These are phyloP conservation scores for Micronisus gabar DNA, from an alignment of 2,113 vertebrate genomes.

Conservation along the genomic window DNA sequence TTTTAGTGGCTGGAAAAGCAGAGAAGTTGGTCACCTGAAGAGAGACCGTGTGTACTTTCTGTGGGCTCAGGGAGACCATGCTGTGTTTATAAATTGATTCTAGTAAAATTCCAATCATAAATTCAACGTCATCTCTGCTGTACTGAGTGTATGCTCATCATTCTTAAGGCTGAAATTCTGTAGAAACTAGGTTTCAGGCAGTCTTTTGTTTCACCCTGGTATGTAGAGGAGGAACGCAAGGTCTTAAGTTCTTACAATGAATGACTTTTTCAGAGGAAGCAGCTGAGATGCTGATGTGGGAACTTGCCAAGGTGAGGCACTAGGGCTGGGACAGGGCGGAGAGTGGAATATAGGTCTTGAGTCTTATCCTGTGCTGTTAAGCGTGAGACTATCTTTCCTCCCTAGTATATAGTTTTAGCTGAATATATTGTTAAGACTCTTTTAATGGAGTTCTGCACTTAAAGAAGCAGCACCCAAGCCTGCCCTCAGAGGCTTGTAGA, in stretches of 20 bases:
- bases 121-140: background rate
- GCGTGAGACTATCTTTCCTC: background rate
- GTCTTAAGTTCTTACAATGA: fast-evolving
- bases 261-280: background rate
- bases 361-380: background rate
- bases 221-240: fast-evolving
- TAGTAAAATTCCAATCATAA: background rate
- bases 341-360: background rate
- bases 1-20: background rate
- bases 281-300: background rate
- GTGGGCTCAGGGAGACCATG: background rate
- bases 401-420: fast-evolving
- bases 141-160: fast-evolving
- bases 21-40: background rate
- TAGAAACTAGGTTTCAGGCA: background rate
- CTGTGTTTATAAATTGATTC: background rate
- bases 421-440: background rate
- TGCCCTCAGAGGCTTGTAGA: constrained; percentile 29
- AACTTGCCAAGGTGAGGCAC: background rate
- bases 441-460: background rate
- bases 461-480: constrained; percentile 30
- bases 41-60: fast-evolving
- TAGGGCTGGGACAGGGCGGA: background rate
- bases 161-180: background rate
- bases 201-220: background rate